phyloP scores from a whole-genome alignment of 2,113 vertebrate genomes.

The Apus apus region DNA sequence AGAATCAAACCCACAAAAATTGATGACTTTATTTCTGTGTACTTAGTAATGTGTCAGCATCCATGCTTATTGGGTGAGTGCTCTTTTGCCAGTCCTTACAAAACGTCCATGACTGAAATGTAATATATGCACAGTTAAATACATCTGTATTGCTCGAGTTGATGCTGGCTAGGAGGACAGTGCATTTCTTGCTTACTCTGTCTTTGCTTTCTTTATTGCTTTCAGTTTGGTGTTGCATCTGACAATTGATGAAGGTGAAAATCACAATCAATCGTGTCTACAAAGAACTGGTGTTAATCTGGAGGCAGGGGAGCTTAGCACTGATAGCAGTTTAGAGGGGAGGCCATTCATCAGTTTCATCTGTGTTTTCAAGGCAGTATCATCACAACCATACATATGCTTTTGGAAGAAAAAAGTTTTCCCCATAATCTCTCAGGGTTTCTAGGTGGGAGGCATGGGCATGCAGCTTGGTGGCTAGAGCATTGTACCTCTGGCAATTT shows the following conservation, averaged over 20 bases:
- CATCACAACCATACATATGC: not conserved
- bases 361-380: not conserved
- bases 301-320: not conserved
- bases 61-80: not conserved
- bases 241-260: constrained; percentile 45
- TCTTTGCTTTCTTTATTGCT: not conserved
- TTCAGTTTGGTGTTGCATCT: not conserved
- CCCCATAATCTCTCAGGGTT: not conserved
- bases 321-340: not conserved
- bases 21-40: not conserved
- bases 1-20: not conserved
- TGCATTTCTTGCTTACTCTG: constrained; percentile 9
- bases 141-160: not conserved
- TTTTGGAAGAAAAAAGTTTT: not conserved
- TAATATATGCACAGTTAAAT: not conserved
- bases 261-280: constrained; percentile 11
- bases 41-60: not conserved
- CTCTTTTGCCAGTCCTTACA: not conserved
- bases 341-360: not conserved
- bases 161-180: not conserved
- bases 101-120: not conserved
- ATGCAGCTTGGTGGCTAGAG: not conserved
- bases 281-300: constrained; percentile 23
- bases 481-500: constrained; percentile 10
- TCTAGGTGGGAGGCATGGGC: not conserved